phyloP scores from a whole-genome alignment of 2,113 vertebrate species.

The Pycnonotus jocosus region DNA sequence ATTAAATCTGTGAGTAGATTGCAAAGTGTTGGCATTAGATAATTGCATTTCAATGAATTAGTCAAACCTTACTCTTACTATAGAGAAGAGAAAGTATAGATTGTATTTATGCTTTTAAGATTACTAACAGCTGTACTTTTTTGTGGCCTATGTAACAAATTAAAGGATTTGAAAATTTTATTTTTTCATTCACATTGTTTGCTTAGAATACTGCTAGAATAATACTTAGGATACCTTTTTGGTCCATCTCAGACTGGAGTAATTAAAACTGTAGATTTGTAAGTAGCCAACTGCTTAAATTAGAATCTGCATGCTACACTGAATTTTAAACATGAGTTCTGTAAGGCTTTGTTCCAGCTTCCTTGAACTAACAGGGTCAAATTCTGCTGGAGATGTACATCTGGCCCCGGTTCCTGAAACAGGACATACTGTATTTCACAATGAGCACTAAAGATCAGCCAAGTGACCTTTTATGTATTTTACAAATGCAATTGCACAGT shows the following conservation, averaged over 20 bases:
- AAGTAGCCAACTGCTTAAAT: background rate
- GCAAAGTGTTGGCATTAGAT: background rate
- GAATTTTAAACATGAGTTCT: background rate
- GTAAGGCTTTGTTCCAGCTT: background rate
- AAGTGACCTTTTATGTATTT: conserved; percentile 20
- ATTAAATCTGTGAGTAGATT: background rate
- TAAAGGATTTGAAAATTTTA: background rate
- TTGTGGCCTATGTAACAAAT: background rate
- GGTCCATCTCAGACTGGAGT: background rate
- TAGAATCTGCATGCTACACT: background rate
- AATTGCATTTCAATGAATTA: background rate
- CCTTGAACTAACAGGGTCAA: background rate
- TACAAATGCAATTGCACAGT: background rate
- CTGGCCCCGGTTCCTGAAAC: background rate
- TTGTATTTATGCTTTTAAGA: background rate
- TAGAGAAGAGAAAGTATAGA: background rate
- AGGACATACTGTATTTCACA: conserved; percentile 8
- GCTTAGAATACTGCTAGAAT: background rate
- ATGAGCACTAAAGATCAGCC: background rate
- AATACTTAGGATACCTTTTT: background rate
- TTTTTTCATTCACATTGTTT: background rate
- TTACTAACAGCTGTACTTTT: background rate
- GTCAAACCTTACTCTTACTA: background rate
- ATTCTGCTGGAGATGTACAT: background rate
- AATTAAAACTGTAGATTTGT: background rate